Evolutionary conservation across 2,888 invertebrate genomes (phyloP), one percentile per base, ranked within the genome.

Genomic region (Nudaria mundana): DNA sequence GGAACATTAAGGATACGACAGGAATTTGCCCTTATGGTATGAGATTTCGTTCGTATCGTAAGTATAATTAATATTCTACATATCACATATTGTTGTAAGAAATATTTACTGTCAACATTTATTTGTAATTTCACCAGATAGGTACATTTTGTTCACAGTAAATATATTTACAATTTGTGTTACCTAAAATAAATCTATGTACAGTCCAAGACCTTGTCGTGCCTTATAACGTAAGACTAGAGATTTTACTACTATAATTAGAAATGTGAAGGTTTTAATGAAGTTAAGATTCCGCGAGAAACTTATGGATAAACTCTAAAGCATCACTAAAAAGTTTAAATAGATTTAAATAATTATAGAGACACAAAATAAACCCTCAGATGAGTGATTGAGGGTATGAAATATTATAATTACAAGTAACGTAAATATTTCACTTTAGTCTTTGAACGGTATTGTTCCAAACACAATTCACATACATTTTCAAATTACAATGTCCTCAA

Each of bases 191-290:
- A 71, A 67, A 72, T 65, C 44, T 86, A 87, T 83, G 60, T 84
- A 87, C 84, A 87, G 72, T 80, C 70, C 72, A 76, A 82, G 78
- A 81, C 77, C 71, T 70, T 74, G 72, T 73, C 71, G 74, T 75
- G 80, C 79, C 85, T 83, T 86, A 86, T 32, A 61, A 82, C 72
- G 72, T 86, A 87, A 83, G 87, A 88, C 87, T 88, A 88, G 87
- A 88, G 87, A 88, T 76, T 87, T 86, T 85, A 85, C 87, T 84
- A 84, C 76, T 71, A 71, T 78, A 65, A 74, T 77, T 71, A 76
- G 61, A 78, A 71, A 76, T 65, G 72, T 77, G 77, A 81, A 65
- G 73, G 60, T 69, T 67, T 66, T 64, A 57, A 68, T 66, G 64
- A 68, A 61, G 67, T 64, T 56, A 64, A 56, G 58, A 64, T 66